Percentiles rank a stretch among this genome's conserved stretches.
These are phyloP conservation scores for Neotoxoptera formosana DNA, from an alignment of 1,140 invertebrate genomes.

Conservation along the genomic window DNA sequence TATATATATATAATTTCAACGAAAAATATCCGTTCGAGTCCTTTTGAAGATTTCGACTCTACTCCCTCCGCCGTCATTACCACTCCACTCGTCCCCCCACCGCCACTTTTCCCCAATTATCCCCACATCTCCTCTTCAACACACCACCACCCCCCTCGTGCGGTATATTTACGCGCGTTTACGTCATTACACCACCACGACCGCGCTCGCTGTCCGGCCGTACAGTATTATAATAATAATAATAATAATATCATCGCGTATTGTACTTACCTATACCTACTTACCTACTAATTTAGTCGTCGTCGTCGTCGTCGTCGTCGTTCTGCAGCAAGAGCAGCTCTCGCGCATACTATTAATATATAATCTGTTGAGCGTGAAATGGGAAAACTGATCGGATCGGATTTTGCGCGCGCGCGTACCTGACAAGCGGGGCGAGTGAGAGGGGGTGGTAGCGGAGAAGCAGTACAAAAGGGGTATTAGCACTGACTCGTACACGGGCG, in stretches of 20 bases:
- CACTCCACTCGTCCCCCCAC: background rate
- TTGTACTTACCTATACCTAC: too few relatives aligned
- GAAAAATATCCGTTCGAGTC: background rate
- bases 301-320: background rate
- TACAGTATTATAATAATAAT: background rate
- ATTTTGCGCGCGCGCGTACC: slow-evolving; percentile 9
- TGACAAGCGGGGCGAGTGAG: slow-evolving; percentile 13
- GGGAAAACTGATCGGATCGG: slow-evolving; percentile 55
- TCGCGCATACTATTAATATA: background rate
- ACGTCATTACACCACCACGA: background rate
- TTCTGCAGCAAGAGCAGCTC: background rate
- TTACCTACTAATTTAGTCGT: background rate
- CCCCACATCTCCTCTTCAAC: background rate
- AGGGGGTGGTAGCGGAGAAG: background rate
- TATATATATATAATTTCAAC: background rate
- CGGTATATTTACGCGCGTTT: background rate
- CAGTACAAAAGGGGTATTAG: slow-evolving; percentile 52
- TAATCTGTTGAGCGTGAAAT: slow-evolving; percentile 58
- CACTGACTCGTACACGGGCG: background rate
- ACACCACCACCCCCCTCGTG: background rate
- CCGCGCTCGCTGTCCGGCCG: background rate
- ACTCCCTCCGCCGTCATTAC: background rate
- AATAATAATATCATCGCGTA: background rate
- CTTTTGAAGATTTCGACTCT: slow-evolving; percentile 40
- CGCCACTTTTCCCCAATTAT: too few relatives aligned